These are phyloP conservation scores for Bergia puertoricense DNA, from an alignment of 92 coral and sea anemone genomes.

Conservation along the genomic window DNA sequence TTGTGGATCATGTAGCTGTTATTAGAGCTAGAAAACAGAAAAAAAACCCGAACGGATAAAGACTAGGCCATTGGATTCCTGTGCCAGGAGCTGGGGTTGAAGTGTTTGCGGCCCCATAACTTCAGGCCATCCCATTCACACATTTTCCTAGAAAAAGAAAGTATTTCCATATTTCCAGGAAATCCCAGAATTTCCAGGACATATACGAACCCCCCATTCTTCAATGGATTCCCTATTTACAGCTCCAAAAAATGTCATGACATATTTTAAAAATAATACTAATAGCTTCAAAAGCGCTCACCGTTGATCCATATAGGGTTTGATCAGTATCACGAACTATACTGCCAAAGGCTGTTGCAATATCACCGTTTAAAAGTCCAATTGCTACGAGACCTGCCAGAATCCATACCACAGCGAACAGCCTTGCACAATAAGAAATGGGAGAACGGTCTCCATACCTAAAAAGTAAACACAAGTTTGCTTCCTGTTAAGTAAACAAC, in stretches of 20 bases:
- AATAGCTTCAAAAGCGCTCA: neutral
- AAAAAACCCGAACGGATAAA: neutral
- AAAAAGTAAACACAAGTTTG: neutral
- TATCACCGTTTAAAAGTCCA: conserved; percentile 34
- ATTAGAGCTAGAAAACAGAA: neutral
- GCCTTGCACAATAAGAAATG: neutral
- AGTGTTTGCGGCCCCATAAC: too few relatives aligned
- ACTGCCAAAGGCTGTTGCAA: conserved; percentile 34
- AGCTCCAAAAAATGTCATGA: too few relatives aligned
- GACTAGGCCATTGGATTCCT: neutral
- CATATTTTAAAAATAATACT: too few relatives aligned
- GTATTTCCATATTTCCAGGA: too few relatives aligned
- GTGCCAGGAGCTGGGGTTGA: too few relatives aligned
- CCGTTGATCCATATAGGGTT: conserved; percentile 71
- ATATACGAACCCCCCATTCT: too few relatives aligned
- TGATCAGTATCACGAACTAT: conserved; percentile 22
- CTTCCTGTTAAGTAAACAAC: neutral
- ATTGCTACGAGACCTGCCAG: conserved; percentile 22
- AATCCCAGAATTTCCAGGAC: too few relatives aligned
- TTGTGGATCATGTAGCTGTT: neutral
- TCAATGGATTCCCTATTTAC: too few relatives aligned
- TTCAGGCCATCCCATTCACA: too few relatives aligned
- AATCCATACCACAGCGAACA: conserved; percentile 28
- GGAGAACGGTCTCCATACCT: conserved; percentile 43
- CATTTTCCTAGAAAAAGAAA: too few relatives aligned